Base-by-base conservation (phyloP, 2,888 invertebrate species). In the Hypolimnas misippus region DNA sequence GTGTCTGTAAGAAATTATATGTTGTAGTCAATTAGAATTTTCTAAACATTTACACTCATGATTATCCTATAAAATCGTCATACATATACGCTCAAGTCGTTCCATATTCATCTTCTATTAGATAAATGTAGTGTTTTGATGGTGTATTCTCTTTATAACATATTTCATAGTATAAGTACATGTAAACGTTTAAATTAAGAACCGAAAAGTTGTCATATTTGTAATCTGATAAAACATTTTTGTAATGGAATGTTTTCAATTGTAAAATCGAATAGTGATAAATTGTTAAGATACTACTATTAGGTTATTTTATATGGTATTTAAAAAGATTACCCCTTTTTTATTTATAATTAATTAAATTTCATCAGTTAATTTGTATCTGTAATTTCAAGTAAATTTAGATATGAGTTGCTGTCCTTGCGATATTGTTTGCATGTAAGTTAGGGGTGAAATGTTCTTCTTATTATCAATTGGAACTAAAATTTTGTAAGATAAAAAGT, bases 21-120 rank as follows among this genome's bases (percentile, higher is more conserved):
- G 71, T 73, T 70, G 73, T 75, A 67, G 76, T 80, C 77, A 79
- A 82, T 76, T 79, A 78, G 69, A 62, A 70, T 81, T 79, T 79
- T 74, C 67, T 73, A 75, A 70, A 70, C 62, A 66, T 75, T 70
- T 74, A 79, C 72, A 77, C 73, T 69, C 51, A 49, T 54, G 21
- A 35, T 35, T 68, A 65, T 70, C 19, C 44, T 70, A 73, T 75
- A 70, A 75, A 57, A 40, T 66, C 56, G 70, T 51, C 35, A 16
- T 51, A 35, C 42, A 16, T 51, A 35, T 42, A 59, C 25, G 46
- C 35, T 57, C 57, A 63, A 63, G 38, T 61, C 33, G 17, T 46
- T 57, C 57, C 44, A 21, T 57, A 54, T 49, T 54, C 35, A 54
- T 66, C 63, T 57, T 63, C 57, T 57, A 46, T 35, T 40, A 38